These are phyloP conservation scores for Hesperia comma DNA, from an alignment of 2,888 invertebrate species.

Conservation along the genomic window DNA sequence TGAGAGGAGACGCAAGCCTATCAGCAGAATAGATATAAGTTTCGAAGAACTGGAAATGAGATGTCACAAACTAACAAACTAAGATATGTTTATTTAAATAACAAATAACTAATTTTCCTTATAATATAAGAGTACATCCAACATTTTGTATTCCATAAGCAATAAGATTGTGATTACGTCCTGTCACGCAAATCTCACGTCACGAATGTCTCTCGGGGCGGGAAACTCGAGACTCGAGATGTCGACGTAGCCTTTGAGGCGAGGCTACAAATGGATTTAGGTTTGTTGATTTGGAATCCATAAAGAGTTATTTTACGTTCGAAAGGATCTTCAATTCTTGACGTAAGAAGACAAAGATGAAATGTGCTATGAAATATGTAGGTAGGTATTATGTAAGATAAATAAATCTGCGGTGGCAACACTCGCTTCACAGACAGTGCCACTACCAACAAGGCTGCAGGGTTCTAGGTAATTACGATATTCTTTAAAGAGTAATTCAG, in stretches of 20 bases:
- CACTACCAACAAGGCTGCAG: too few species aligned
- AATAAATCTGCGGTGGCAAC: too few species aligned
- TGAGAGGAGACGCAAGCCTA: too few species aligned
- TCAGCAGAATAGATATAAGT: too few species aligned
- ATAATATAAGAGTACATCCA: slow-evolving; percentile 1
- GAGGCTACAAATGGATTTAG: slow-evolving; percentile 2
- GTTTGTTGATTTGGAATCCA: slow-evolving; percentile 3
- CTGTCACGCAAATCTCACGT: slow-evolving; percentile 22
- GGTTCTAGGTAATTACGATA: too few species aligned
- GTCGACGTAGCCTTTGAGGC: slow-evolving; percentile 12
- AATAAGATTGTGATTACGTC: slow-evolving; percentile 30
- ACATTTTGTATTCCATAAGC: slow-evolving; percentile 6
- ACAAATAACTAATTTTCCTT: background rate
- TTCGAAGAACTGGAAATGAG: too few species aligned
- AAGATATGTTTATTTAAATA: too few species aligned
- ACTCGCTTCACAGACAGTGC: too few species aligned
- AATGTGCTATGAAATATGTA: too few species aligned
- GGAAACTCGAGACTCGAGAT: background rate
- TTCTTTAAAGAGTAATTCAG: too few species aligned
- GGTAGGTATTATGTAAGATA: too few species aligned
- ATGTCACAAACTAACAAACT: too few species aligned
- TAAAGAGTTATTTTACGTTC: slow-evolving; percentile 2
- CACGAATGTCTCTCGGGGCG: background rate
- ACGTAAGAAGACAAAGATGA: background rate
- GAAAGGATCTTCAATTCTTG: background rate